Base-by-base conservation (phyloP, 1,140 invertebrate genomes). In the Penaeus vannamei region DNA sequence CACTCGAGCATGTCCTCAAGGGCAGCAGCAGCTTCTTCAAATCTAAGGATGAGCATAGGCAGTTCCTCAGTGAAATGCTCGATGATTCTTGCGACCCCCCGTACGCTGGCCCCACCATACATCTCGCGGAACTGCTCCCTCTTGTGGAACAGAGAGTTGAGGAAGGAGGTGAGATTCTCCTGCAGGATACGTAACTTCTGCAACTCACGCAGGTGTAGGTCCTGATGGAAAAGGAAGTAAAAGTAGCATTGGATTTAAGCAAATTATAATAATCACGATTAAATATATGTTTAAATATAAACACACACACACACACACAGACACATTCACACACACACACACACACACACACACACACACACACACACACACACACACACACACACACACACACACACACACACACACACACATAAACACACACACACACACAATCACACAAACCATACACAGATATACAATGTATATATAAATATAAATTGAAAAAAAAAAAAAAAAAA, bases 1-100 rank as follows among this genome's bases (percentile, higher is more conserved):
- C 95, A 95, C 90, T 95, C 95, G 81, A 95, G 92, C 91, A 95
- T 95, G 87, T 95, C 95, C 91, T 95, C 95, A 62, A 95, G 93
- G 1, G 94, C 94, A 89, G 93, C 93, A 53, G 94, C 94, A 23
- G 95, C 92, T 92, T 95, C 95, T 92, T 95, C 95, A 53, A 95
- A 92, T 32, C 95, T 93, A 59, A 95, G 92, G 59, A 95, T 92
- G 92, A 95, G 95, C 61, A 95, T 93, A 66, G 95, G 95, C 91
- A 95, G 93, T 92, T 95, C 95, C 91, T 95, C 94, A 84, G 95
- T 93, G 12, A 95, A 91, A 88, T 95, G 94, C 89, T 95, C 94
- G 36, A 96, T 92, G 92, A 95, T 95, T 90, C 94, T 93, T 53
- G 94, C 93, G 61, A 95, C 94, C 26, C 94, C 94, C 29, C 94